Conservation (phyloP, 2,113 vertebrate species). For the Hyla sarda region DNA sequence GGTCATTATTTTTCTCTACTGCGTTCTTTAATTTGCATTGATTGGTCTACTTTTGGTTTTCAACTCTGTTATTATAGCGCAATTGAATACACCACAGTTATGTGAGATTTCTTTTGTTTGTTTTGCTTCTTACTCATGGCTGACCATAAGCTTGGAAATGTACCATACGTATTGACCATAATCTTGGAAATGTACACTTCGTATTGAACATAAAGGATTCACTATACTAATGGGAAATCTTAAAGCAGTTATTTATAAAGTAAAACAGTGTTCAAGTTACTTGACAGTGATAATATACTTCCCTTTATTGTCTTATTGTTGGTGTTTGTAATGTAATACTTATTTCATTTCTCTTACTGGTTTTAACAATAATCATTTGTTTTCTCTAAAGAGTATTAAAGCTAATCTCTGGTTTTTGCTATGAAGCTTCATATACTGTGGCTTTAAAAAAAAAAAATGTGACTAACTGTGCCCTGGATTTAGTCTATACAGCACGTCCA, state of each 20-base stretch:
- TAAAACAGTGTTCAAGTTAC: neutral
- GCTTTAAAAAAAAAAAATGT: too few species aligned
- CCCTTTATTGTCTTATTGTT: too few species aligned
- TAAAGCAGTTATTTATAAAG: neutral
- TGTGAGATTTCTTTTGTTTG: slow-evolving; percentile 5
- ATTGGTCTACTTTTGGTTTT: neutral
- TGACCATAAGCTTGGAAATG: neutral
- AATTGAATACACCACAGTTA: slow-evolving; percentile 21
- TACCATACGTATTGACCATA: neutral
- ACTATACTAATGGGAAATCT: neutral
- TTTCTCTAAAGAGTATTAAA: too few species aligned
- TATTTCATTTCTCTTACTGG: too few species aligned
- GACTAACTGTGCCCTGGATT: too few species aligned
- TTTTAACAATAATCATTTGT: too few species aligned
- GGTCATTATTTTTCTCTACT: neutral
- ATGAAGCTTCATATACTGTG: too few species aligned
- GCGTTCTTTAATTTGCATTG: neutral
- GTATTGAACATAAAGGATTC: neutral
- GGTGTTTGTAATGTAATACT: too few species aligned
- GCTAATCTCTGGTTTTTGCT: too few species aligned
- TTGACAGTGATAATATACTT: neutral
- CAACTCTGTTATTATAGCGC: neutral
- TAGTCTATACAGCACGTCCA: too few species aligned
- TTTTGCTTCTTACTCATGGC: neutral
- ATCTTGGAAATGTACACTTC: neutral